Evolutionary conservation across 2,797 vertebrate genomes (phyloP), one percentile per base, ranked within the genome.

Genomic region (Alca torda): DNA sequence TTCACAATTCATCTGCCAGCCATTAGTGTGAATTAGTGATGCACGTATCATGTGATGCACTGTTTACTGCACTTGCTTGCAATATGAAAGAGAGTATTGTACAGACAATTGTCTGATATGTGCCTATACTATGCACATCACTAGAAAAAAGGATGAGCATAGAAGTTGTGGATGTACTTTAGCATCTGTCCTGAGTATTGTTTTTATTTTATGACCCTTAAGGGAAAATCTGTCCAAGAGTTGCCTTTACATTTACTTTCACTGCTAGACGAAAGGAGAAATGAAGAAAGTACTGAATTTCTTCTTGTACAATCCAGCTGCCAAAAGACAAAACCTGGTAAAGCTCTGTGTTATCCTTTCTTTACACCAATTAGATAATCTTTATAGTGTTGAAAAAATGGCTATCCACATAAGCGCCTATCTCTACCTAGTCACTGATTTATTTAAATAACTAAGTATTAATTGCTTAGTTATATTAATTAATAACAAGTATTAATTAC

Each of bases 1-100:
- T 89, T 90, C 78, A 82, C 79, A 87, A 77, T 91, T 96, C 63
- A 93, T 96, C 84, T 84, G 84, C 60, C 74, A 95, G 7, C 14
- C 11, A 67, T 69, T 84, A 83, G 33, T 9, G 5, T 60, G 75
- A 93, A 81, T 94, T 78, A 95, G 35, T 59, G 73, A 45, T 56
- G 24, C 11, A 56, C 1, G 1, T 79, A 26, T 69, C 77, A 9
- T 43, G 33, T 51, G 45, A 45, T 45, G 45, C 45, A 19, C 73
- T 67, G 18, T 69, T 95, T 92, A 78, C 50, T 78, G 80, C 89
- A 50, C 53, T 87, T 76, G 11, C 51, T 76, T 30, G 61, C 37
- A 53, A 20, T 50, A 33, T 35, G 18, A 56, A 78, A 65, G 65
- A 56, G 28, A 70, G 73, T 78, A 60, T 67, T 82, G 33, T 78